Evolutionary conservation across 1,140 invertebrate species (phyloP), one percentile per base, ranked within the genome.

Genomic region (Drosophila murphyi): DNA sequence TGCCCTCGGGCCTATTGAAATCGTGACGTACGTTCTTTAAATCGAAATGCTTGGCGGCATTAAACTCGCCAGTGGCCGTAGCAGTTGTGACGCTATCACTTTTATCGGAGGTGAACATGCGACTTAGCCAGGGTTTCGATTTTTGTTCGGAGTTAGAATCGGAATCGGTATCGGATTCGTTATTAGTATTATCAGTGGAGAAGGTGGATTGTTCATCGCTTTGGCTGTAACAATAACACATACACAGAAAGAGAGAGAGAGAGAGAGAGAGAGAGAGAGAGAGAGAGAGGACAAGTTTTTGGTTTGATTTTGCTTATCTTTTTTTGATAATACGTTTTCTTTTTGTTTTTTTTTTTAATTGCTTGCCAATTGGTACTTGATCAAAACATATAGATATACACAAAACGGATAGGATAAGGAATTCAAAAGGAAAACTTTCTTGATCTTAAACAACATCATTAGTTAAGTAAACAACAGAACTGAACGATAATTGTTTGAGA

Each of bases 141-240:
- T 89, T 83, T 60, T 67, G 63, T 59, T 83, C 82, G 59, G 80
- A 82, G 63, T 79, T 60, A 55, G 77, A 73, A 72, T 86, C 86
- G 65, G 78, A 75, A 67, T 79, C 78, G 47, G 80, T 70, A 68
- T 62, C 77, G 59, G 83, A 70, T 76, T 79, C 85, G 54, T 72
- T 65, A 81, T 86, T 82, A 86, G 88, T 85, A 90, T 75, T 82
- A 78, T 75, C 76, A 67, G 74, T 92, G 74, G 85, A 78, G 82
- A 67, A 89, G 71, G 90, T 88, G 83, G 81, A 76, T 86, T 88
- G 80, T 69, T 78, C 83, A 81, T 90, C 90, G 83, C 78, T 89
- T 86, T 81, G 90, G 91, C 91, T 92, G 90, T 70, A 92, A 92
- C 90, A 92, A 92, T 89, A 92, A 92, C 80, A 89, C 86, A 89